Evolutionary conservation across 2,797 vertebrate species (phyloP).

Genomic region (Thamnophis elegans): DNA sequence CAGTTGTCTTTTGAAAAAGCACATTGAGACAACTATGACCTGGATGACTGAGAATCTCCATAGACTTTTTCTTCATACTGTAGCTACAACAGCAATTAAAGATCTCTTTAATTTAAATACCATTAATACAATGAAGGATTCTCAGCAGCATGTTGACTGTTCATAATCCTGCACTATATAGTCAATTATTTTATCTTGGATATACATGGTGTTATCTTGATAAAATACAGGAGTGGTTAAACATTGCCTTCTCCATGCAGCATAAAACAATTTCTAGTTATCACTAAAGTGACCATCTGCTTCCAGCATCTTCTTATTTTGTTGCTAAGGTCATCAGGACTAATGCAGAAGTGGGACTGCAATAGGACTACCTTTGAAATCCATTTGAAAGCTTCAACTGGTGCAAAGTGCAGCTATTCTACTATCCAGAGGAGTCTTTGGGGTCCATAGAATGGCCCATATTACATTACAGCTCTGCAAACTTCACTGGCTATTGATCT

Average conservation of each 20-base stretch:
- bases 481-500: background rate
- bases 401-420: background rate
- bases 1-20: background rate
- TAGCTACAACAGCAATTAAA: background rate
- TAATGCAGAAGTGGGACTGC: background rate
- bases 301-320: background rate
- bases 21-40: background rate
- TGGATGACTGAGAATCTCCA: background rate
- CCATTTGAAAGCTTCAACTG: background rate
- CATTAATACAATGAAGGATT: background rate
- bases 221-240: background rate
- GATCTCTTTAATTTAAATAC: background rate
- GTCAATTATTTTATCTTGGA: background rate
- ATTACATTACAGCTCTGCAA: background rate
- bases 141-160: background rate
- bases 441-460: background rate
- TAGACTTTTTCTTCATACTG: background rate
- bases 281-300: background rate
- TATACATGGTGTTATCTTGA: background rate
- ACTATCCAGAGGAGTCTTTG: background rate
- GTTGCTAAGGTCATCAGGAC: background rate
- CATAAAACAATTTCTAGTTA: background rate
- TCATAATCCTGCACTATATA: background rate
- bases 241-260: background rate
- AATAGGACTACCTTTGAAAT: background rate